A percentile compares a stretch with the other conserved stretches of the same genome.
Conservation (phyloP, 2,888 invertebrate species). For the Gerosis bhagava region DNA sequence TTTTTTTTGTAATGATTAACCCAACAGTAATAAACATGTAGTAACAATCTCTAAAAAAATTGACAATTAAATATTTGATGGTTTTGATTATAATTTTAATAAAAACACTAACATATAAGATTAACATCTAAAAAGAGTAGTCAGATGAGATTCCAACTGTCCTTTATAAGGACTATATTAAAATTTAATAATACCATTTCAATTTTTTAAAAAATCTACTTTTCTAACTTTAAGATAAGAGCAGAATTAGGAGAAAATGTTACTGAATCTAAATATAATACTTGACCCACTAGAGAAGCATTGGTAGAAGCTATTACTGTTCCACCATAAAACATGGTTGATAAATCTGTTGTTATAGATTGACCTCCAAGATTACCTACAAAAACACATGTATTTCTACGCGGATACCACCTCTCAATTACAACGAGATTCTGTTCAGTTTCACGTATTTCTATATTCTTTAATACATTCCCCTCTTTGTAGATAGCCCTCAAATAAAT, state of each 20-base stretch:
- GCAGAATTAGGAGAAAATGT: constrained; percentile 71
- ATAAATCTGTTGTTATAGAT: constrained; percentile 86
- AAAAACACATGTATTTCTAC: constrained; percentile 89
- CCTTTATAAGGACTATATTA: too few relatives aligned
- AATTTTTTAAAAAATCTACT: too few relatives aligned
- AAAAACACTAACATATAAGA: too few relatives aligned
- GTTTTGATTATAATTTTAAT: too few relatives aligned
- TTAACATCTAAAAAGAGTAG: too few relatives aligned
- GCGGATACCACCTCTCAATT: constrained; percentile 89
- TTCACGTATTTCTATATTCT: constrained; percentile 87
- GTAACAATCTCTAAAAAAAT: too few relatives aligned
- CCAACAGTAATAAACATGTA: too few relatives aligned
- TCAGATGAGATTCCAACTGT: too few relatives aligned
- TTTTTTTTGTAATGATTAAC: too few relatives aligned
- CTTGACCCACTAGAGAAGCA: constrained; percentile 56
- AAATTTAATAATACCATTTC: too few relatives aligned
- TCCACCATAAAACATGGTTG: constrained; percentile 90
- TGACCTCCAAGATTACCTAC: constrained; percentile 87
- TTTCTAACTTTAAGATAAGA: constrained; percentile 68
- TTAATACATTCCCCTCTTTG: constrained; percentile 83
- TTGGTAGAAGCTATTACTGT: constrained; percentile 69
- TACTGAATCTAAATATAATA: constrained; percentile 67
- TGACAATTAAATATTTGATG: too few relatives aligned
- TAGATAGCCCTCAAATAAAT: constrained; percentile 88
- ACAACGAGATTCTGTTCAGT: constrained; percentile 85